Percentiles rank a stretch among this genome's conserved stretches.
phyloP scores from a whole-genome alignment of 2,113 vertebrate genomes.

The Progne subis region DNA sequence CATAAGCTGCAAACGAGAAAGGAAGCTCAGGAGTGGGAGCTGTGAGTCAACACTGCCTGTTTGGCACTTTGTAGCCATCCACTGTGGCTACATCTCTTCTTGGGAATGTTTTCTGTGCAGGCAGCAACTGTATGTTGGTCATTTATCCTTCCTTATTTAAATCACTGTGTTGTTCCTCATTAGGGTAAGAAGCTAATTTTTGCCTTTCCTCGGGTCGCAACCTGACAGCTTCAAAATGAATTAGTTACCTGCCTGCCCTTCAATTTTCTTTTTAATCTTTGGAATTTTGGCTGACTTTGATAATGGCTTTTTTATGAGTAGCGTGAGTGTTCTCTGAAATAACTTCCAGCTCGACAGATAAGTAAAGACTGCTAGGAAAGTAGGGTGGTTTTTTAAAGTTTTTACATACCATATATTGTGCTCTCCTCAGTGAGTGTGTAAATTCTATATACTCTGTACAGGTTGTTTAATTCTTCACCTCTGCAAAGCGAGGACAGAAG shows the following conservation, averaged over 20 bases:
- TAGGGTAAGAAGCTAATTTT: neutral
- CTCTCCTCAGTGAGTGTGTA: neutral
- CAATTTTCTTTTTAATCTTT: neutral
- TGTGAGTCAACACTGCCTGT: neutral
- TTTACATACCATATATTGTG: neutral
- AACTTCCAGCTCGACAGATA: neutral
- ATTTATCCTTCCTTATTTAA: neutral
- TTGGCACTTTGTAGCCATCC: neutral
- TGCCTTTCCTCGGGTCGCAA: neutral
- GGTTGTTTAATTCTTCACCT: neutral
- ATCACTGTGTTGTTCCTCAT: neutral
- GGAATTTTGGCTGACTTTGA: neutral
- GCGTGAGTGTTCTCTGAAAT: neutral
- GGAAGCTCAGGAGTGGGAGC: neutral
- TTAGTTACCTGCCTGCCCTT: neutral
- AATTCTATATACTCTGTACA: neutral
- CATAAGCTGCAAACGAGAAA: neutral
- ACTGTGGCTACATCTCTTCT: neutral
- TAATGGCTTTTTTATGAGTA: neutral
- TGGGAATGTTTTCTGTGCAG: neutral
- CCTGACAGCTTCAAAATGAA: neutral
- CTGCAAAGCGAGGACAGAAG: neutral
- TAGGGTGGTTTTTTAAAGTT: rapidly evolving
- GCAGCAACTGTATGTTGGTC: neutral
- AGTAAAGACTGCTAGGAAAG: neutral